These are phyloP conservation scores for Drosophila buzzatii DNA, from an alignment of 2,888 invertebrate genomes.

Conservation along the genomic window DNA sequence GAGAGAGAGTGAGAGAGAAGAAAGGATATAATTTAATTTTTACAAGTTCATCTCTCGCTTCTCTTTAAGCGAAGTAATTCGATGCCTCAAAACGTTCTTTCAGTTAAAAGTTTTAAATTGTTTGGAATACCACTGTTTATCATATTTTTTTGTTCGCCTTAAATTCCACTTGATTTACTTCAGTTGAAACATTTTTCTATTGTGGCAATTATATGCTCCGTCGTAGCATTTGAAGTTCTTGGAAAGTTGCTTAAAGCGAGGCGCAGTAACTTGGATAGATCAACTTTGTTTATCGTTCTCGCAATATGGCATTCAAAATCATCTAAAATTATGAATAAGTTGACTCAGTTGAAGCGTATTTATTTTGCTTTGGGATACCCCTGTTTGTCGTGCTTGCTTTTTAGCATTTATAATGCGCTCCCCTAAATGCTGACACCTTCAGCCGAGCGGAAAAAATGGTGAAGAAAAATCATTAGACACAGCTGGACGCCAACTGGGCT, in stretches of 20 bases:
- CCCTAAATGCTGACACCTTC: slow-evolving; percentile 25
- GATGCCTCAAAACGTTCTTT: not conserved
- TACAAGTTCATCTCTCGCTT: too few species aligned
- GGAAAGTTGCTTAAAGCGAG: not conserved
- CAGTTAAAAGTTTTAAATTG: not conserved
- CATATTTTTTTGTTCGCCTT: not conserved
- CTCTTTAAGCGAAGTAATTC: too few species aligned
- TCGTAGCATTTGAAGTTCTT: not conserved
- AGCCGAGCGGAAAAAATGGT: slow-evolving; percentile 27
- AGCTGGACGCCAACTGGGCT: slow-evolving; percentile 68
- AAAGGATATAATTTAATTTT: too few species aligned
- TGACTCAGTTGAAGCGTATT: not conserved
- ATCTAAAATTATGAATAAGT: not conserved
- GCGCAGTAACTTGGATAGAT: not conserved
- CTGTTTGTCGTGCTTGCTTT: slow-evolving; percentile 6
- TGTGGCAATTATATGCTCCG: not conserved
- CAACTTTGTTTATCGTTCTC: not conserved
- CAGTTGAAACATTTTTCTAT: not conserved
- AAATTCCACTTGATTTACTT: not conserved
- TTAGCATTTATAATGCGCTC: slow-evolving; percentile 12
- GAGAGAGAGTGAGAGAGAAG: too few species aligned
- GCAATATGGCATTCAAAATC: not conserved
- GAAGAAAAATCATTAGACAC: slow-evolving; percentile 51
- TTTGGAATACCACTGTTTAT: not conserved
- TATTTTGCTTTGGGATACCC: slow-evolving; percentile 5